phyloP scores from a whole-genome alignment of 2,113 vertebrate species.

The Petroica traversi region DNA sequence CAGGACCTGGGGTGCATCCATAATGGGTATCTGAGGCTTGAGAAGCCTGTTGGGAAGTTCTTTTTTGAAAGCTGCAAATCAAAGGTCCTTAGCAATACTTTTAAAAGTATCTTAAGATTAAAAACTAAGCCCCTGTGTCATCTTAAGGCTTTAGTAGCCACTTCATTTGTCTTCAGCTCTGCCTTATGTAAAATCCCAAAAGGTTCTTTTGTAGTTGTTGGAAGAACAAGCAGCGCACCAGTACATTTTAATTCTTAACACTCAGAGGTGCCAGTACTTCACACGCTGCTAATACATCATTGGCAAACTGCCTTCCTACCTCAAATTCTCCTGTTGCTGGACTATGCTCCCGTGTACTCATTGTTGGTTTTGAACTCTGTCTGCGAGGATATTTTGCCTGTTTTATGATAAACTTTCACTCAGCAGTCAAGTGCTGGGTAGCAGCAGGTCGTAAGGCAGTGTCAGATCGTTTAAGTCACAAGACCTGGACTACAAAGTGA shows the following conservation, averaged over 20 bases:
- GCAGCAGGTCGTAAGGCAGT: conserved; percentile 70
- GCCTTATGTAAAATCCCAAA: neutral
- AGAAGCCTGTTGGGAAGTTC: neutral
- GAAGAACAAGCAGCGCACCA: neutral
- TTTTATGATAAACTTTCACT: conserved; percentile 45
- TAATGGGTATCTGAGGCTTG: neutral
- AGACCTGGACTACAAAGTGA: conserved; percentile 71
- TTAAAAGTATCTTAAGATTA: neutral
- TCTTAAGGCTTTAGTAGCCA: neutral
- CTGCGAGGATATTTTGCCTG: conserved; percentile 12
- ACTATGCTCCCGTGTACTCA: neutral
- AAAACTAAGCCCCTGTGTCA: neutral
- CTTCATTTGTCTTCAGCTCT: neutral
- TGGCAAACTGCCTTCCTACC: neutral
- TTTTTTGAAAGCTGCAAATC: neutral
- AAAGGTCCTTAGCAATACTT: neutral
- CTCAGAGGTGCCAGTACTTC: neutral
- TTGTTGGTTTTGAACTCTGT: neutral
- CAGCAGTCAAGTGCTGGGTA: conserved; percentile 51
- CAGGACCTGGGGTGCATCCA: neutral
- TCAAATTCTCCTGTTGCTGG: neutral
- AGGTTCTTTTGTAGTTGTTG: neutral
- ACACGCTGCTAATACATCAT: neutral
- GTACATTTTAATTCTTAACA: neutral
- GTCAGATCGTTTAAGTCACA: conserved; percentile 67